Conservation (phyloP, 2,113 vertebrate genomes). For the Crocuta crocuta region DNA sequence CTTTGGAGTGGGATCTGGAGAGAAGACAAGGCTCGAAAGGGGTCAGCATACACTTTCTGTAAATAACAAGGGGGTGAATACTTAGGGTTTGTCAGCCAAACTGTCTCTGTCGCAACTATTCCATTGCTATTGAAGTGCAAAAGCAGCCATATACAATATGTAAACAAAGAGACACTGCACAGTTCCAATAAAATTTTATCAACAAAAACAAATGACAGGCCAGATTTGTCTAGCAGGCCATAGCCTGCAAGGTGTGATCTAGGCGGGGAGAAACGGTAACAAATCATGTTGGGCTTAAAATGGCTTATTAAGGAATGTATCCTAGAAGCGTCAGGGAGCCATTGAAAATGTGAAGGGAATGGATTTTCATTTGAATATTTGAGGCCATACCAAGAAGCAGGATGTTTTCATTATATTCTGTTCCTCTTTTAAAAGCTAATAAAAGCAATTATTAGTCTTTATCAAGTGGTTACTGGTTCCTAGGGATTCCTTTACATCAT, state of each 20-base stretch:
- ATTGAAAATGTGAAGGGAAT: neutral
- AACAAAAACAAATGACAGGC: neutral
- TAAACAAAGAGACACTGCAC: neutral
- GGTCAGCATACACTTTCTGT: neutral
- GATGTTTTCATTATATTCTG: neutral
- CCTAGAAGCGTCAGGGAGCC: neutral
- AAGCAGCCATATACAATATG: neutral
- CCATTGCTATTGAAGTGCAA: neutral
- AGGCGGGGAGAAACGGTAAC: neutral
- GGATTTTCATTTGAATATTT: neutral
- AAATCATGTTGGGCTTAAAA: neutral
- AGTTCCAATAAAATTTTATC: neutral
- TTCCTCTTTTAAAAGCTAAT: neutral
- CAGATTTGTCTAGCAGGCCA: neutral
- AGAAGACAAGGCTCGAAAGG: neutral
- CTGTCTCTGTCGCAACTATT: neutral
- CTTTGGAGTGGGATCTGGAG: neutral
- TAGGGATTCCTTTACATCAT: neutral
- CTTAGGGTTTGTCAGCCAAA: neutral
- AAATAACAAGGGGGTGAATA: neutral
- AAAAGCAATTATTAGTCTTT: neutral
- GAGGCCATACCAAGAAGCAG: neutral
- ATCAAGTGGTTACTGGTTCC: neutral
- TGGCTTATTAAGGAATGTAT: neutral
- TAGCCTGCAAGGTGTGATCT: neutral